Conservation (phyloP, 2,797 vertebrate species). For the Sciurus carolinensis region DNA sequence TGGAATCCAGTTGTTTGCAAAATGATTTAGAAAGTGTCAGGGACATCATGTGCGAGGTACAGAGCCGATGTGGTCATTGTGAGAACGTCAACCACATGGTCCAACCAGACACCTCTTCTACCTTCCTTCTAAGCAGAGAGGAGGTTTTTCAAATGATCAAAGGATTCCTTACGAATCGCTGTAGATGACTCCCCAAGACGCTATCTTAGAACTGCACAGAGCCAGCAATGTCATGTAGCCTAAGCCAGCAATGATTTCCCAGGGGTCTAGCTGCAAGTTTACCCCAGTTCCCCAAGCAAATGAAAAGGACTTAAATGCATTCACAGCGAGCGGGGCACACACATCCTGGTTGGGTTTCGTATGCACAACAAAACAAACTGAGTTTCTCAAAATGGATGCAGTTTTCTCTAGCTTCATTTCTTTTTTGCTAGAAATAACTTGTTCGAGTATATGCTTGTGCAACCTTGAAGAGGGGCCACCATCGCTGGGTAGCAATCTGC, state of each 20-base stretch:
- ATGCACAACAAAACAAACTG: not conserved
- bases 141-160: slow-evolving; percentile 47
- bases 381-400: not conserved
- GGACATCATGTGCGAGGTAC: not conserved
- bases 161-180: slow-evolving; percentile 47
- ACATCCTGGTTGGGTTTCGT: not conserved
- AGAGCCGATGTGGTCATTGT: slow-evolving; percentile 19
- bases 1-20: slow-evolving; percentile 57
- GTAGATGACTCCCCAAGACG: not conserved
- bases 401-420: slow-evolving; percentile 23
- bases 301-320: slow-evolving; percentile 51
- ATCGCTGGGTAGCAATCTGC: not conserved
- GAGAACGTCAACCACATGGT: not conserved
- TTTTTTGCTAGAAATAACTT: slow-evolving; percentile 14
- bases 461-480: not conserved
- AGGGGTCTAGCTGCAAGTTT: slow-evolving; percentile 32
- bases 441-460: slow-evolving; percentile 6
- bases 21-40: not conserved
- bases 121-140: not conserved
- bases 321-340: slow-evolving; percentile 9
- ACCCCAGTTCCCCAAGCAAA: slow-evolving; percentile 55
- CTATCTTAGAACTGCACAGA: not conserved
- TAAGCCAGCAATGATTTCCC: slow-evolving; percentile 64
- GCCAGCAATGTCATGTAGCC: slow-evolving; percentile 50
- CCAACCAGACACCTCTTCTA: slow-evolving; percentile 20